Conservation (phyloP, 2,113 vertebrate species). For the Oryctolagus cuniculus region DNA sequence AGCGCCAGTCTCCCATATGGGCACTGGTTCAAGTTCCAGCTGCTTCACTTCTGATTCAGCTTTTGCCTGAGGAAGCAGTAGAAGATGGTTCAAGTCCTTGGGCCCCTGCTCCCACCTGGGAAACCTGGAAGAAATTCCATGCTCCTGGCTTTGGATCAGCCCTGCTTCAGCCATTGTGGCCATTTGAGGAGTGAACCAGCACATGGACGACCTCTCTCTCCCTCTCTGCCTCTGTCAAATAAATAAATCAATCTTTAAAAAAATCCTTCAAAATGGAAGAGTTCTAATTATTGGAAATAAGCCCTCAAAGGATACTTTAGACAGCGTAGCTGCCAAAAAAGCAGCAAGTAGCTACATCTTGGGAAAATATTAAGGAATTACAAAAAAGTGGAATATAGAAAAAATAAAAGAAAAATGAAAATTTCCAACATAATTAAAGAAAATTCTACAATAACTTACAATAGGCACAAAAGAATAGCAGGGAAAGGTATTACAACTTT, state of each 20-base stretch:
- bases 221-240: background rate
- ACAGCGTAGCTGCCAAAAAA: background rate
- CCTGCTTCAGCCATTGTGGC: no score
- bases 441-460: constrained; percentile 42
- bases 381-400: background rate
- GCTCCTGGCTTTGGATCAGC: no score
- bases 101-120: no score
- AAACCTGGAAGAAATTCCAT: no score
- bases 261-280: background rate
- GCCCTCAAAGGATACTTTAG: background rate
- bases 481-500: background rate
- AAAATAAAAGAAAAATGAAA: background rate
- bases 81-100: no score
- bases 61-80: no score
- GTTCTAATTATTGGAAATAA: constrained; percentile 22
- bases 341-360: background rate
- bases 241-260: background rate
- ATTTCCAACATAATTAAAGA: background rate
- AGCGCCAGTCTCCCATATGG: no score
- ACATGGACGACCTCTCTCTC: no score
- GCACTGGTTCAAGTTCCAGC: no score
- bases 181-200: no score
- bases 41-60: no score
- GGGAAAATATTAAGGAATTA: constrained; percentile 38
- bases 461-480: background rate